Conservation (phyloP, 2,888 invertebrate species). For the Sinhomidia bicolor region DNA sequence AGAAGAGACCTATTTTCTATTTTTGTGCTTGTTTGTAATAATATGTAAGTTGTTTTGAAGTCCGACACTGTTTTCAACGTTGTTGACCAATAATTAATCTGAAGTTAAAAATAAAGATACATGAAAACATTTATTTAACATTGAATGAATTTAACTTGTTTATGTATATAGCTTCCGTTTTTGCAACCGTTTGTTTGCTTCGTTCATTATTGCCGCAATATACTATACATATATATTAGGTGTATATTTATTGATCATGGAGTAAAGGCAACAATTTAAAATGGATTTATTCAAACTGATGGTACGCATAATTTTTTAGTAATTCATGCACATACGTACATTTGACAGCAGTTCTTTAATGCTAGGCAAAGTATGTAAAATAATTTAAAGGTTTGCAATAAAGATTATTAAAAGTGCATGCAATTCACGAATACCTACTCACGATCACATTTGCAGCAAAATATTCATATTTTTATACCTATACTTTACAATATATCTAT, state of each 20-base stretch:
- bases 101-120: conserved; percentile 1
- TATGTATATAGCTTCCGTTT: background rate
- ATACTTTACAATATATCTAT: too few relatives aligned
- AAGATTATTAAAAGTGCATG: too few relatives aligned
- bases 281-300: background rate
- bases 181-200: background rate
- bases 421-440: too few relatives aligned
- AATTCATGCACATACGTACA: background rate
- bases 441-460: too few relatives aligned
- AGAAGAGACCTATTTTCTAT: conserved; percentile 1
- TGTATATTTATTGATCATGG: background rate
- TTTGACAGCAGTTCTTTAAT: background rate
- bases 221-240: background rate
- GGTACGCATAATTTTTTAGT: background rate
- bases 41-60: background rate
- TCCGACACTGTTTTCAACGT: background rate
- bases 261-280: background rate
- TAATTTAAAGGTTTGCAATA: too few relatives aligned
- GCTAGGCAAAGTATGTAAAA: too few relatives aligned
- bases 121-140: background rate
- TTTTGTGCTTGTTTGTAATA: background rate
- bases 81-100: conserved; percentile 36
- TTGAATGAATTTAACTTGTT: background rate
- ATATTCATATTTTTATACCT: too few relatives aligned
- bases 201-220: too few relatives aligned